Conservation (phyloP, 2,113 vertebrate genomes). For the Leuciscus idus region DNA sequence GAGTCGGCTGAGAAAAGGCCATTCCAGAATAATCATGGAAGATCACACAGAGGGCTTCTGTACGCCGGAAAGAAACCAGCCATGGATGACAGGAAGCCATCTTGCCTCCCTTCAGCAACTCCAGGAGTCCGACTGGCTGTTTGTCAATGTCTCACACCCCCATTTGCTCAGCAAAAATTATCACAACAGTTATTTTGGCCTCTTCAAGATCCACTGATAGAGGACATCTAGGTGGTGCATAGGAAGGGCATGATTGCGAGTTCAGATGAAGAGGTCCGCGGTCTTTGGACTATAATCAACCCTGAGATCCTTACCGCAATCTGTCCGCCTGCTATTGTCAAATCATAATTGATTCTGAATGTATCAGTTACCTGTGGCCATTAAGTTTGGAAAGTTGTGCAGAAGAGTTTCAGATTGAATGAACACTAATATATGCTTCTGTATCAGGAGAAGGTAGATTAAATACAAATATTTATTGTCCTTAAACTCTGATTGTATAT, state of each 20-base stretch:
- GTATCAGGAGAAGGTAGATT: conserved; percentile 20
- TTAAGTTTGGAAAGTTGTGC: not conserved
- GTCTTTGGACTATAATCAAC: not conserved
- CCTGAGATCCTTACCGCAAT: not conserved
- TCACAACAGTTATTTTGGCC: conserved; percentile 74
- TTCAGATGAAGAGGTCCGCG: not conserved
- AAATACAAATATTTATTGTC: conserved; percentile 49
- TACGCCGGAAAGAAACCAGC: not conserved
- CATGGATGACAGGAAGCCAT: conserved; percentile 70
- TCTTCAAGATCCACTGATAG: conserved; percentile 69
- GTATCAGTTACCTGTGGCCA: not conserved
- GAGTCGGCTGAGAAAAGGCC: conserved; percentile 61
- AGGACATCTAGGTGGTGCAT: not conserved
- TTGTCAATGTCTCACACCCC: conserved; percentile 71
- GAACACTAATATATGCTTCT: conserved; percentile 55
- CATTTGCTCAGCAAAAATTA: conserved; percentile 50
- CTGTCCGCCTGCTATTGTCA: not conserved
- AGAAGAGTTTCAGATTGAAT: conserved; percentile 13
- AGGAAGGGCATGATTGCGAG: not conserved
- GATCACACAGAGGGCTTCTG: conserved; percentile 67
- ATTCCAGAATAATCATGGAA: conserved; percentile 58
- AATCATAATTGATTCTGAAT: not conserved
- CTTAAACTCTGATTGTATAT: not conserved
- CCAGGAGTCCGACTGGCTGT: conserved; percentile 64
- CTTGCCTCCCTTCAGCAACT: conserved; percentile 62